These are phyloP conservation scores for Pseudopipra pipra DNA, from an alignment of 2,113 vertebrate genomes.

Conservation along the genomic window DNA sequence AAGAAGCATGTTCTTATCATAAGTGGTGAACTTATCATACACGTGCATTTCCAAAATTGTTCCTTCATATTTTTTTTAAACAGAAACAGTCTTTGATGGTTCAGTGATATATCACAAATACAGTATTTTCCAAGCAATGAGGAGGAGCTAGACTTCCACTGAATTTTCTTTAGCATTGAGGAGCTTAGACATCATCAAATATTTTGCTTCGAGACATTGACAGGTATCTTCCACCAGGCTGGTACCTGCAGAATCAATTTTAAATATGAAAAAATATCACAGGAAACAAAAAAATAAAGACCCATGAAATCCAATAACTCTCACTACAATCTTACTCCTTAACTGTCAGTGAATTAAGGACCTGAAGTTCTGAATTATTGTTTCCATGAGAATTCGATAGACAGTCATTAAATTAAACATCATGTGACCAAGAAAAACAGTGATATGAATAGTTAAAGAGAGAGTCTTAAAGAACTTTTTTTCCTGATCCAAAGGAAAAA, in stretches of 20 bases:
- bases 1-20: slow-evolving; percentile 5
- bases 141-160: background rate
- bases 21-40: background rate
- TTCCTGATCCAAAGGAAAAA: background rate
- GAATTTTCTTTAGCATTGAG: slow-evolving; percentile 15
- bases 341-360: background rate
- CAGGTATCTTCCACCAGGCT: slow-evolving; percentile 88
- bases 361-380: background rate
- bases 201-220: slow-evolving; percentile 92
- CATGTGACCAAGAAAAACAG: background rate
- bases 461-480: background rate
- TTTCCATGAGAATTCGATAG: background rate
- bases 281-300: background rate
- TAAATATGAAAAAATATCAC: slow-evolving; percentile 20
- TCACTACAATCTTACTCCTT: background rate
- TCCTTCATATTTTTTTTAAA: slow-evolving; percentile 31
- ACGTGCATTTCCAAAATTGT: slow-evolving; percentile 17
- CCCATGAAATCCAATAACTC: background rate
- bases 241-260: slow-evolving; percentile 77
- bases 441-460: background rate
- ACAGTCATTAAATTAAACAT: background rate
- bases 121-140: slow-evolving; percentile 17
- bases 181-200: slow-evolving; percentile 90
- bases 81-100: background rate
- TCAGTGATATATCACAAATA: background rate